Conservation (phyloP, 2,113 vertebrate species). For the Dendrocopos noguchii region DNA sequence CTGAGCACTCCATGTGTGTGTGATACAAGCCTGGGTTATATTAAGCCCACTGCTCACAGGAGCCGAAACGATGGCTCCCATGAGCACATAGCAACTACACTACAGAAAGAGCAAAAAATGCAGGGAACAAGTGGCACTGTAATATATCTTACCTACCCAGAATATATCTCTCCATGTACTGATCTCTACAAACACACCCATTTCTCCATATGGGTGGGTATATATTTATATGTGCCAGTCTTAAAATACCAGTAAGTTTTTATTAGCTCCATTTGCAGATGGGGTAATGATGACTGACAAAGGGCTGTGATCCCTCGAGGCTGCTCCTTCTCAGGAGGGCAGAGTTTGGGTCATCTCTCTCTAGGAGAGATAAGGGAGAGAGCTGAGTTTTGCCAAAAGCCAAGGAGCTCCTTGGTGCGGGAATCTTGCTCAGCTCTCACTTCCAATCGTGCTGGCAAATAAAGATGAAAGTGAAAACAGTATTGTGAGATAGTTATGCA, state of each 20-base stretch:
- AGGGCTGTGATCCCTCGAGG: background rate
- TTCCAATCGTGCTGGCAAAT: conserved; percentile 23
- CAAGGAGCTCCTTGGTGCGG: background rate
- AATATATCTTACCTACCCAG: background rate
- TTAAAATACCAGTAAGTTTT: conserved; percentile 7
- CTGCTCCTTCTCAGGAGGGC: background rate
- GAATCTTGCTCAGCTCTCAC: background rate
- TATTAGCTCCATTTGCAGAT: conserved; percentile 21
- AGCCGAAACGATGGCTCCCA: background rate
- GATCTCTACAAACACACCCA: conserved; percentile 2
- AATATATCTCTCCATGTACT: background rate
- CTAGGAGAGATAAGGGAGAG: background rate
- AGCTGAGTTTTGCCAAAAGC: background rate
- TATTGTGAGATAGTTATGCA: conserved; percentile 57
- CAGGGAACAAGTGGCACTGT: background rate
- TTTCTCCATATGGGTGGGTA: conserved; percentile 8
- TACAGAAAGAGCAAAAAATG: background rate
- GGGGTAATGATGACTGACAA: background rate
- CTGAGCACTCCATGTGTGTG: background rate
- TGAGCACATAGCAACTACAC: background rate
- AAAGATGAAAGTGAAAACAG: conserved; percentile 57
- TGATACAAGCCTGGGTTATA: background rate
- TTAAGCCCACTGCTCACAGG: background rate
- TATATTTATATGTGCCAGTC: background rate
- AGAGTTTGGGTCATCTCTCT: background rate